Percentiles rank a stretch among this genome's conserved stretches.
These are phyloP conservation scores for Dendronephthya gigantea DNA, from an alignment of 64 coral and sea anemone species.

Conservation along the genomic window DNA sequence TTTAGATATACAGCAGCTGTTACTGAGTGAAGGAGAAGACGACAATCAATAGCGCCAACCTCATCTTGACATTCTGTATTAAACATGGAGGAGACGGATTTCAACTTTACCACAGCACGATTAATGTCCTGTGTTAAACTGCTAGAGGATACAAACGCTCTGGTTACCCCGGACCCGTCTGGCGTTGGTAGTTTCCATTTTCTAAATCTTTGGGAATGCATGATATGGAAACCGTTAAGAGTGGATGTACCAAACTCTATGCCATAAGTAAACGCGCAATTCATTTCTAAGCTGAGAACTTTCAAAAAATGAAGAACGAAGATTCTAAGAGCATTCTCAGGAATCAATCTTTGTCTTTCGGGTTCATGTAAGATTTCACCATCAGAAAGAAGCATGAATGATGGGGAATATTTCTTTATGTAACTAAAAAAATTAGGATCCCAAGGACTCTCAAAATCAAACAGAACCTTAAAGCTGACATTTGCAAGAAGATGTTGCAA, in stretches of 20 bases:
- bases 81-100: neutral
- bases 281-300: conserved; percentile 35
- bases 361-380: conserved; percentile 1
- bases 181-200: neutral
- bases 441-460: conserved; percentile 35
- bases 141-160: neutral
- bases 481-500: conserved; percentile 51
- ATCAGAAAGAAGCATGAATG: conserved; percentile 50
- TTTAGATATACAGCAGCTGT: neutral
- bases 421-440: conserved; percentile 35
- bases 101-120: neutral
- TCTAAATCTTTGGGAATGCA: neutral
- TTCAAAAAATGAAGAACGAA: conserved; percentile 37
- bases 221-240: conserved; percentile 35
- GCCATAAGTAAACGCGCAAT: conserved; percentile 51
- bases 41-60: neutral
- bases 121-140: neutral
- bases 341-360: neutral
- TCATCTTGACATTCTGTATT: neutral
- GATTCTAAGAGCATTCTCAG: neutral
- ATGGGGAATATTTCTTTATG: conserved; percentile 29
- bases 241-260: conserved; percentile 49
- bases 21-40: neutral
- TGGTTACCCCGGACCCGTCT: neutral
- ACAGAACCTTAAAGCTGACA: conserved; percentile 31